These are phyloP conservation scores for Cyclina sinensis DNA, from an alignment of 1,140 invertebrate genomes.

Conservation along the genomic window DNA sequence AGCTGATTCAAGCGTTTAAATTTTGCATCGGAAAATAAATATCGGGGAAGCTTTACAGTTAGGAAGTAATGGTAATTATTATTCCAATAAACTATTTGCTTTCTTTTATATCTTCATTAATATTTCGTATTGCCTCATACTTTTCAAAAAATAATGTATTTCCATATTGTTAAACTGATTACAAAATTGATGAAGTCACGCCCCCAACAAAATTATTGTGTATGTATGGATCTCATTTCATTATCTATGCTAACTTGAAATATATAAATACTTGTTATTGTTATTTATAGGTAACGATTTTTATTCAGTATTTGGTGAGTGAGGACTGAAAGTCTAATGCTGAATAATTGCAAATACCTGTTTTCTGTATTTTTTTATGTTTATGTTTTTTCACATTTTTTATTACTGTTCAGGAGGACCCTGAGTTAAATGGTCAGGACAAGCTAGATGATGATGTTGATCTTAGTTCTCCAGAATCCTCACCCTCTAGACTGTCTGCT, in stretches of 20 bases:
- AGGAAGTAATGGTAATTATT: neutral
- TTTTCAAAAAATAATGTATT: neutral
- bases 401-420: neutral
- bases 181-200: neutral
- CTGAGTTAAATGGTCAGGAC: neutral
- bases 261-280: neutral
- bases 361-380: neutral
- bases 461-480: conserved; percentile 67
- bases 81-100: neutral
- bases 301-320: neutral
- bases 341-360: neutral
- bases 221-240: too few relatives aligned
- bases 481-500: conserved; percentile 51
- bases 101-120: neutral
- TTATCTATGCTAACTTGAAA: too few relatives aligned
- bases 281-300: neutral
- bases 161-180: neutral
- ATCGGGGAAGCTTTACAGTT: neutral
- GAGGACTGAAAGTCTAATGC: neutral
- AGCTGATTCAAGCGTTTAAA: conserved; percentile 39
- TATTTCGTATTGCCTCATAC: neutral
- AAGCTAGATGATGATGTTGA: conserved; percentile 64
- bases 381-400: neutral
- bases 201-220: neutral
- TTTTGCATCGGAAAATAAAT: neutral